phyloP scores from a whole-genome alignment of 2,888 invertebrate species.

The Folsomia candida region DNA sequence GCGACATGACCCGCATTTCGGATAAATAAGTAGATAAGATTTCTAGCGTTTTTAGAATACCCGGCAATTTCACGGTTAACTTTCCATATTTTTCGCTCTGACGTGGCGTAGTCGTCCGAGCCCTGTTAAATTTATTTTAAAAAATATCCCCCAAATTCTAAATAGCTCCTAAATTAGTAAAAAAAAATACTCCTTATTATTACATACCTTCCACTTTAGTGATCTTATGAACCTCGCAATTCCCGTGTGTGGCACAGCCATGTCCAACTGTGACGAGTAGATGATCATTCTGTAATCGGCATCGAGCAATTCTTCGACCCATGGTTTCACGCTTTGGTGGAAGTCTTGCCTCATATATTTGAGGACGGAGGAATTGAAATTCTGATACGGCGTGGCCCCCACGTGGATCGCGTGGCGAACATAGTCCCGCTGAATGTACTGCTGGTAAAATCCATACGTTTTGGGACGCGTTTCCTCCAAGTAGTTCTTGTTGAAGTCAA shows the following conservation, averaged over 20 bases:
- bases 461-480: constrained; percentile 62
- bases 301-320: constrained; percentile 65
- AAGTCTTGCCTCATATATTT: constrained; percentile 69
- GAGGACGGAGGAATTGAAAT: constrained; percentile 71
- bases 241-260: constrained; percentile 82
- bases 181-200: no score
- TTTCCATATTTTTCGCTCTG: constrained; percentile 67
- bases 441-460: constrained; percentile 58
- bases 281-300: constrained; percentile 68
- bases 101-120: constrained; percentile 65
- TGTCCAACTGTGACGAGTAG: constrained; percentile 87
- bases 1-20: constrained; percentile 81
- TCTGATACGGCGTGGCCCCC: constrained; percentile 62
- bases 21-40: constrained; percentile 70
- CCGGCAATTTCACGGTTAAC: constrained; percentile 69
- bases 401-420: constrained; percentile 79
- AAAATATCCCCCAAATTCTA: no score
- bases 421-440: constrained; percentile 63
- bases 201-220: constrained; percentile 62
- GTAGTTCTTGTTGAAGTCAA: constrained; percentile 72
- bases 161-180: no score
- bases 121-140: constrained; percentile 52
- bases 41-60: constrained; percentile 69
- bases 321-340: constrained; percentile 61
- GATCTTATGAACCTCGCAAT: constrained; percentile 74